These are phyloP conservation scores for Pelecanus crispus DNA, from an alignment of 2,113 vertebrate genomes.

Conservation along the genomic window DNA sequence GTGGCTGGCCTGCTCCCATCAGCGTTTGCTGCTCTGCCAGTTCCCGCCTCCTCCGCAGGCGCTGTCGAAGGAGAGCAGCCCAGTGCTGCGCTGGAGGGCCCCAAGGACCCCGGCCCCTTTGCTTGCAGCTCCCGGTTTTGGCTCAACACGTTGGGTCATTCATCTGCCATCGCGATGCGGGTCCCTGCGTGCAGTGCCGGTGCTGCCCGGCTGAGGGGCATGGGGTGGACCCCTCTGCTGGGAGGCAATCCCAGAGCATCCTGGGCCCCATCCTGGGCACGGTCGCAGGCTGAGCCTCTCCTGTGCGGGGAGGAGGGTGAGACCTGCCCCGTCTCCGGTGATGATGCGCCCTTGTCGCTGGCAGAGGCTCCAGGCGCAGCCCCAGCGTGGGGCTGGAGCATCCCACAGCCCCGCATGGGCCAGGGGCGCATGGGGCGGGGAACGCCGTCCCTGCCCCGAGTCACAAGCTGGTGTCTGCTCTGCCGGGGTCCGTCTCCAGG, in stretches of 20 bases:
- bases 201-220: background rate
- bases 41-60: fast-evolving
- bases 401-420: background rate
- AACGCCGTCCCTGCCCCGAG: background rate
- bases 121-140: fast-evolving
- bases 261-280: background rate
- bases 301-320: background rate
- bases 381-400: background rate
- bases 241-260: background rate
- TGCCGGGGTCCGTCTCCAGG: background rate
- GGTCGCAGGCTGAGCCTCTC: background rate
- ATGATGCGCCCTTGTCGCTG: background rate
- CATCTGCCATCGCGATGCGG: fast-evolving
- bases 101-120: background rate
- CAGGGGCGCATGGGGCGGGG: fast-evolving
- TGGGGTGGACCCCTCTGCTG: background rate
- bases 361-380: background rate
- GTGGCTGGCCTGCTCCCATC: background rate
- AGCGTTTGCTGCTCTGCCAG: fast-evolving
- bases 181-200: fast-evolving
- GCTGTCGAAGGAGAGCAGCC: background rate
- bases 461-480: background rate
- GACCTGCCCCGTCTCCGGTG: background rate
- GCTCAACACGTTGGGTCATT: fast-evolving
- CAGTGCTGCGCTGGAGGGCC: fast-evolving